Base-by-base conservation (phyloP, 2,797 vertebrate species). In the Galaxias olidus region DNA sequence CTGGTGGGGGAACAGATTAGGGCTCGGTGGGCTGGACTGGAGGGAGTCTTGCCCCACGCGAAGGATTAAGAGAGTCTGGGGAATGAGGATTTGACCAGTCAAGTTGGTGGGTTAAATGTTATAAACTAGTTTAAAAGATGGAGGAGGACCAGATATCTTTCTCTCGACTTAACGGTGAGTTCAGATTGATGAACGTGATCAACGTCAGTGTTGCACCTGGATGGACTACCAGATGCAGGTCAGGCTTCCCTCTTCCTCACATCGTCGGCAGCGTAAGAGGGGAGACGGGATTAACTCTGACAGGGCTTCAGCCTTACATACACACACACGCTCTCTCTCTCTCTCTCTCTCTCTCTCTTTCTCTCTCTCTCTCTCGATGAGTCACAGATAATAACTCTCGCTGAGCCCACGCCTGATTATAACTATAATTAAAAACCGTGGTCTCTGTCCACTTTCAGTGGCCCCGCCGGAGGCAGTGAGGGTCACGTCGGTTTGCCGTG, bases 401-500 rank as follows among this genome's bases (percentile, higher is more conserved):
- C 63, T 56, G 75, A 63, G 72, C 54, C 71, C 17, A 18, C 8
- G 19, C 42, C 63, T 30, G 30, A 30, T 30, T 30, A 30, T 2
- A 30, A 30, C 30, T 30, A 30, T 30, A 30, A 30, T 30, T 30
- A 30, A 30, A n/a, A 30, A 30, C 30, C 30, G 30, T 30, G 30
- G 30, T 30, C 30, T 42, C 54, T 12, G 46, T 13, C 63, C 63
- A 68, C 62, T 59, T 74, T 11, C 40, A 75, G 68, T 20, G 49
- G 15, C 46, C 4, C n/a, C 48, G 48, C 77, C 72, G 65, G 45
- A 57, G 66, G 82, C 53, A 0, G 0, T 53, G 44, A 66, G 59
- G 54, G 81, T 76, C 72, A 61, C 63, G 76, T 9, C 64, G 66
- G 61, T 80, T 84, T 81, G 84, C 89, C 73, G 66, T 56, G 75